Base-by-base conservation (phyloP, 2,797 vertebrate species). In the Rhyacichthys aspro region DNA sequence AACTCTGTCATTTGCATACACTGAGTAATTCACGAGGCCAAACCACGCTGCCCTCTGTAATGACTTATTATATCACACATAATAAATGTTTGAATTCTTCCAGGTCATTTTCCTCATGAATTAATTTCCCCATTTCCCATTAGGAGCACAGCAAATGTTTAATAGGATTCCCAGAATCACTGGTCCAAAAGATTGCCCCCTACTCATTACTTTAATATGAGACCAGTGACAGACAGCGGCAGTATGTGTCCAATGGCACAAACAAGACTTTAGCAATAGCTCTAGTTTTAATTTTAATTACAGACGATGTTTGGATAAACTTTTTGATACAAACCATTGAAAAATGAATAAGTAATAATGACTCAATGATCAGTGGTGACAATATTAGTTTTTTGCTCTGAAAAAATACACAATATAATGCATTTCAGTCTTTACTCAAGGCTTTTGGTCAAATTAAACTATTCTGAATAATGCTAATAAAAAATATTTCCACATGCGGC, bases 51-150 rank as follows among this genome's bases (percentile, higher is more conserved):
- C 46, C 59, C 14, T 38, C 52, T 48, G 53, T 54, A 54, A 73
- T 49, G 38, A 63, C 3, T 64, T 36, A 16, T 61, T 43, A 46
- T 46, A 33, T 1, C 18, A 54, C 34, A 56, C 46, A 42, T 56
- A 45, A 73, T 48, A 60, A 57, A 64, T 39, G 49, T 16, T 66
- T 36, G 36, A 43, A 45, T 39, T 37, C 43, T 66, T 62, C 58
- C 67, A 50, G 58, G 18, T 23, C 57, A 54, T 72, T 72, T 66
- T 23, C 44, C 4, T 9, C 49, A 16, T 18, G 38, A 46, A 53
- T 48, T 5, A 43, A 54, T 59, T 38, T 33, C n/a, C 39, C 12
- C 1, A 7, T 28, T 17, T 23, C 28, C 34, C 3, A 52, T 55
- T 47, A 57, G 44, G 28, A 28, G 36, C 1, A 0, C 53, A 9